Conservation (phyloP, 2,113 vertebrate genomes). For the Tetrax tetrax region DNA sequence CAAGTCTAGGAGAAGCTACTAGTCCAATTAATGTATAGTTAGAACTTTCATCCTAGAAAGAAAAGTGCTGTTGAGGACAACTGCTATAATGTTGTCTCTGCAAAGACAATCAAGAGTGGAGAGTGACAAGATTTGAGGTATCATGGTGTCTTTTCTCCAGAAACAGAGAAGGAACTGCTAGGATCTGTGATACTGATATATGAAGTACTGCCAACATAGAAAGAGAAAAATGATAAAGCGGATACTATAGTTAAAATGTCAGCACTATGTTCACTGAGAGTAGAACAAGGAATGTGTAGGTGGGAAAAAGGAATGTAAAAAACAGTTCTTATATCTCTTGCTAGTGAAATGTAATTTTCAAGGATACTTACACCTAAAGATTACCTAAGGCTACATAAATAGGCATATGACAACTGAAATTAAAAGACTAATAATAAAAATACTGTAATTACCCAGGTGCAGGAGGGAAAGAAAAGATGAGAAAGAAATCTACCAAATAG, state of each 20-base stretch:
- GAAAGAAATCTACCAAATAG: neutral
- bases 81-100: neutral
- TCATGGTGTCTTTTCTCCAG: neutral
- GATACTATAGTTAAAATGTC: neutral
- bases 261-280: neutral
- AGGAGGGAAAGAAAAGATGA: neutral
- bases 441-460: neutral
- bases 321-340: neutral
- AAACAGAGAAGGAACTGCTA: neutral
- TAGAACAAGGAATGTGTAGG: neutral
- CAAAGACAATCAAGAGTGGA: neutral
- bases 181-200: neutral
- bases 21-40: neutral
- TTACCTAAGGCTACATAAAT: neutral
- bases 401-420: neutral
- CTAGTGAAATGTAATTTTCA: neutral
- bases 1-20: neutral
- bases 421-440: conserved; percentile 2
- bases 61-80: neutral
- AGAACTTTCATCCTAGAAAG: neutral
- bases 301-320: neutral
- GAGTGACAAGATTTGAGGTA: neutral
- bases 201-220: neutral
- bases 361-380: neutral
- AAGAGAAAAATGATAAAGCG: neutral